phyloP scores from a whole-genome alignment of 2,113 vertebrate species.

The Vulpes ferrilata region DNA sequence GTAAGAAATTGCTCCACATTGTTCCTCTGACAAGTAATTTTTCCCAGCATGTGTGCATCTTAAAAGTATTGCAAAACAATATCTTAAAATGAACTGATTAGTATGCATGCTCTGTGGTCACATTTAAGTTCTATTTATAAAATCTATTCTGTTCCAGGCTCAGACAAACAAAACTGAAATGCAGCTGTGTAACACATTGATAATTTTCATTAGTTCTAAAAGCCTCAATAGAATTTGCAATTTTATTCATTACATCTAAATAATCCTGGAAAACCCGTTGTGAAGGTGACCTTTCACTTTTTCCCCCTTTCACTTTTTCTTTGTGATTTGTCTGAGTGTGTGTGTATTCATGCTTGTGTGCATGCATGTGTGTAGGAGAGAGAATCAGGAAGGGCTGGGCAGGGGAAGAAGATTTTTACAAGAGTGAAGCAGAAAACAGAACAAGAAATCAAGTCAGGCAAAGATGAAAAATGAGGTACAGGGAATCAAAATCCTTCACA shows the following conservation, averaged over 20 bases:
- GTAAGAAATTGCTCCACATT: slow-evolving; percentile 81
- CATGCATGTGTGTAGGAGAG: not conserved
- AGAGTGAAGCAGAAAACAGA: slow-evolving; percentile 43
- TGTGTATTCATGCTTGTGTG: not conserved
- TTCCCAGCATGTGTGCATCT: slow-evolving; percentile 84
- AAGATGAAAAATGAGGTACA: slow-evolving; percentile 49
- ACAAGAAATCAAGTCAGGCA: slow-evolving; percentile 73
- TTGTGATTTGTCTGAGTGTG: slow-evolving; percentile 46
- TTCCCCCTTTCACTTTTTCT: slow-evolving; percentile 39
- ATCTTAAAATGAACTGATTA: slow-evolving; percentile 89
- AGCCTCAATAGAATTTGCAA: slow-evolving; percentile 87
- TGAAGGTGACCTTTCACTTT: slow-evolving; percentile 86
- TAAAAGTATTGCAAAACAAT: slow-evolving; percentile 89
- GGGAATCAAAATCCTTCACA: slow-evolving; percentile 70
- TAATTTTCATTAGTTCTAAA: slow-evolving; percentile 91
- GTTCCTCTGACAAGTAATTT: slow-evolving; percentile 83
- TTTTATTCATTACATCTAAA: slow-evolving; percentile 87
- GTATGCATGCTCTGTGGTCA: slow-evolving; percentile 87
- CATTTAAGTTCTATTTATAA: slow-evolving; percentile 92
- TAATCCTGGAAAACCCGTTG: slow-evolving; percentile 81
- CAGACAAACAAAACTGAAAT: slow-evolving; percentile 90
- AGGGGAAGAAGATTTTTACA: slow-evolving; percentile 53
- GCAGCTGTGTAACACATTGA: slow-evolving; percentile 91
- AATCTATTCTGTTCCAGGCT: slow-evolving; percentile 89
- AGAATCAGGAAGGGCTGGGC: not conserved